These are phyloP conservation scores for Morinoia aosen DNA, from an alignment of 2,888 invertebrate species.

Conservation along the genomic window DNA sequence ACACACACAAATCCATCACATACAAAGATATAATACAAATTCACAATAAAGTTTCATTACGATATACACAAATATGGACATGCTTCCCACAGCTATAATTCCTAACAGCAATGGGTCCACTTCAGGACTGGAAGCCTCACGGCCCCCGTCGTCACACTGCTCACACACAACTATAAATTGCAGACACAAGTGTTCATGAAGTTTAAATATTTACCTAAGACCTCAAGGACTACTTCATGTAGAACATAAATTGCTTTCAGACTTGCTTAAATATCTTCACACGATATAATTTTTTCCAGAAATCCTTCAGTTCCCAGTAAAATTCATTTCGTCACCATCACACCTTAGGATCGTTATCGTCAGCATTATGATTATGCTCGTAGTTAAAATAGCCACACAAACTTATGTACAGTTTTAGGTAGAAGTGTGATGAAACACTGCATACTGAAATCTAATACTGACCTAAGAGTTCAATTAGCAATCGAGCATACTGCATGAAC, in stretches of 20 bases:
- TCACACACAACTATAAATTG: background rate
- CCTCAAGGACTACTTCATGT: background rate
- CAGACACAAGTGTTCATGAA: background rate
- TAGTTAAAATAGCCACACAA: background rate
- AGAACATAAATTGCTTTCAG: background rate
- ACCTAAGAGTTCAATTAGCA: background rate
- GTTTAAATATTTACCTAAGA: background rate
- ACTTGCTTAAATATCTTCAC: background rate
- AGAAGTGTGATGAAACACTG: background rate
- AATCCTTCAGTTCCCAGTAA: background rate
- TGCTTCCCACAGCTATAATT: background rate
- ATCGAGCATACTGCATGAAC: background rate
- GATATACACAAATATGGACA: conserved; percentile 27
- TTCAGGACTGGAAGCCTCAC: background rate
- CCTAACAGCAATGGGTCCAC: background rate
- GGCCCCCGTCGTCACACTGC: background rate
- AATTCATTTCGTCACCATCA: background rate
- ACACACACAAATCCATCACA: background rate
- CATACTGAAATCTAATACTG: conserved; percentile 13
- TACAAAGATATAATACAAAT: background rate
- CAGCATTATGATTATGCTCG: background rate
- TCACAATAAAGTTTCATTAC: background rate
- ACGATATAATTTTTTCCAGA: background rate
- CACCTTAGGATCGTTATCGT: background rate
- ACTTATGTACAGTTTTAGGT: background rate